A percentile compares a stretch with the other conserved stretches of the same genome.
Evolutionary conservation across 1,140 invertebrate species (phyloP).

Genomic region (Drosophila ironensis): DNA sequence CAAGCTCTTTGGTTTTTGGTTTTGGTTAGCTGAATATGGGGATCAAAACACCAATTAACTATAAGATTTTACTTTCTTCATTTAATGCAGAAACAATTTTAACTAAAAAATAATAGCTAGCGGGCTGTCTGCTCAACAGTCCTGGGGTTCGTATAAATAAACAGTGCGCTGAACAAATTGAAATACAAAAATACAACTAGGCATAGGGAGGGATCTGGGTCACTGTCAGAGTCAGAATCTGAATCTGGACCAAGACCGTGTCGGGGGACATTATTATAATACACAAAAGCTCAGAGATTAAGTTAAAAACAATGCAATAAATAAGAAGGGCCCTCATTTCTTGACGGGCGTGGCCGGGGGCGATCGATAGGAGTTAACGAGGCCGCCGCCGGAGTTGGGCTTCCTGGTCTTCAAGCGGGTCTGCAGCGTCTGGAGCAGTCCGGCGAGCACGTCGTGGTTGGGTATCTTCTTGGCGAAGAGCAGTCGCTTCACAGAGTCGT

Average conservation of each 20-base stretch:
- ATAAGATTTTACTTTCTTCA: constrained; percentile 41
- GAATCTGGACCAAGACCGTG: constrained; percentile 6
- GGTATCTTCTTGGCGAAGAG: constrained; percentile 94
- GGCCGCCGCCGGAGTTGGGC: constrained; percentile 42
- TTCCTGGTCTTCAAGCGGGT: constrained; percentile 86
- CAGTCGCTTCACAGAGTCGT: constrained; percentile 93
- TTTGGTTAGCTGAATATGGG: background rate
- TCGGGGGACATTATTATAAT: constrained; percentile 50
- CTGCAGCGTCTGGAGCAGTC: constrained; percentile 90
- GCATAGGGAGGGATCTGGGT: background rate
- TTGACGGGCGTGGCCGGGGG: constrained; percentile 58
- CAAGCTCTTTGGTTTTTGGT: background rate
- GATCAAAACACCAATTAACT: background rate
- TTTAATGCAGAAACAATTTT: constrained; percentile 77
- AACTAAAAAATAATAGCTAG: constrained; percentile 69
- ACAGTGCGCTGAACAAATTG: constrained; percentile 72
- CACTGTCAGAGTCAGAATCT: no score
- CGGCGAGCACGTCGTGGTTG: constrained; percentile 93
- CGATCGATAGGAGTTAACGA: constrained; percentile 65
- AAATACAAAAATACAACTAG: constrained; percentile 65
- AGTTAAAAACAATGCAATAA: constrained; percentile 75
- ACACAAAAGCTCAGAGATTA: constrained; percentile 55
- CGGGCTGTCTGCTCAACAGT: constrained; percentile 34
- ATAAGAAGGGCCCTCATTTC: constrained; percentile 59
- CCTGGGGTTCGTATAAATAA: constrained; percentile 55